phyloP scores from a whole-genome alignment of 2,113 vertebrate species.

The Syngnathus typhle region DNA sequence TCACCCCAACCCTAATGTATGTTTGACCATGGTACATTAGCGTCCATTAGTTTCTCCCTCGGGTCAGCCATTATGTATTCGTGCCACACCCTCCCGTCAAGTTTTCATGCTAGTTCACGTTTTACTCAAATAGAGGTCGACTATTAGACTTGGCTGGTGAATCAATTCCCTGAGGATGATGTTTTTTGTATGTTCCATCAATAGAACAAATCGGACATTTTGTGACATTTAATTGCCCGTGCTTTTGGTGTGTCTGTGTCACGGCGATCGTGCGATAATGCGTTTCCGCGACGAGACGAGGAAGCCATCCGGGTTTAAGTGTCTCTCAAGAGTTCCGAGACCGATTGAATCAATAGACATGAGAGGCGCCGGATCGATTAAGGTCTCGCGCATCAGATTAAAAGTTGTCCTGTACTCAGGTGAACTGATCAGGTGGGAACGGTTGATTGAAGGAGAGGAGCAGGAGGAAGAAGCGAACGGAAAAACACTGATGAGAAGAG shows the following conservation, averaged over 20 bases:
- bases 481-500: neutral
- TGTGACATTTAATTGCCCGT: constrained; percentile 7
- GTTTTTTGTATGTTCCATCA: neutral
- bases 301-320: constrained; percentile 20
- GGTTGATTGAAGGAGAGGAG: neutral
- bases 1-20: neutral
- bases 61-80: too few species aligned
- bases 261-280: constrained; percentile 5
- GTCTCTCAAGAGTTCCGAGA: constrained; percentile 26
- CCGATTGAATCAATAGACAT: constrained; percentile 18
- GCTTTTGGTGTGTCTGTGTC: constrained; percentile 1
- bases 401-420: constrained; percentile 33
- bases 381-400: constrained; percentile 24
- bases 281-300: constrained; percentile 27
- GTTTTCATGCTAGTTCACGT: neutral
- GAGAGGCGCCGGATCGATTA: constrained; percentile 30
- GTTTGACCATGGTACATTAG: too few species aligned
- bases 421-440: too few species aligned
- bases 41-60: too few species aligned
- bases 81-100: too few species aligned
- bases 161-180: neutral
- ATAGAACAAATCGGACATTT: neutral
- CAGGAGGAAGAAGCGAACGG: neutral
- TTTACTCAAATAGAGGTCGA: neutral
- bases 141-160: neutral